A percentile compares a stretch with the other conserved stretches of the same genome.
Evolutionary conservation across 2,797 vertebrate species (phyloP).

Genomic region (Pagetopsis macropterus): DNA sequence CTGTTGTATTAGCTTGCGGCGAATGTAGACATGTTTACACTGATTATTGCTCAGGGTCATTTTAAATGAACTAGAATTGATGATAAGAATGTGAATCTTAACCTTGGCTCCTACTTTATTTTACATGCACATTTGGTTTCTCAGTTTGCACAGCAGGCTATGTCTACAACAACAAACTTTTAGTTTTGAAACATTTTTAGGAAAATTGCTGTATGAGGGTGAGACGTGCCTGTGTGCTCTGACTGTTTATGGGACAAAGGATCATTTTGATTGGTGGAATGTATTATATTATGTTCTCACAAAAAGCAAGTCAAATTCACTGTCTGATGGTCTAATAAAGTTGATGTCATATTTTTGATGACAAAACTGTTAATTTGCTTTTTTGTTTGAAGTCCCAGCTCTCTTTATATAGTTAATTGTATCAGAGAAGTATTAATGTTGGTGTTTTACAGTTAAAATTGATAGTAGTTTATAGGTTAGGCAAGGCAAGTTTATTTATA

Average conservation of each 20-base stretch:
- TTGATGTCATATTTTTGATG: slow-evolving; percentile 52
- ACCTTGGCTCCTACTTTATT: slow-evolving; percentile 44
- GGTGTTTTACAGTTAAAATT: no score
- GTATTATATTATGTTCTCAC: slow-evolving; percentile 32
- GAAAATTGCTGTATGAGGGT: slow-evolving; percentile 22
- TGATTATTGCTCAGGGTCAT: slow-evolving; percentile 83
- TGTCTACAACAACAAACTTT: neutral
- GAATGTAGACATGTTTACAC: slow-evolving; percentile 81
- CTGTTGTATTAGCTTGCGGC: slow-evolving; percentile 53
- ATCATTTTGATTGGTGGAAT: slow-evolving; percentile 29
- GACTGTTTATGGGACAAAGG: slow-evolving; percentile 32
- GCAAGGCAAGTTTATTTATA: neutral
- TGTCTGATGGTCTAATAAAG: slow-evolving; percentile 55
- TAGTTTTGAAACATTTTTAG: slow-evolving; percentile 14
- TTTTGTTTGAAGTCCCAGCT: slow-evolving; percentile 10
- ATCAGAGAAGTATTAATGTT: no score
- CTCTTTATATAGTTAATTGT: neutral
- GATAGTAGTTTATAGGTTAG: no score
- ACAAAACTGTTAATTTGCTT: slow-evolving; percentile 17
- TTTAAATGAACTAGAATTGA: slow-evolving; percentile 74
- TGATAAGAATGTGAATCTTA: slow-evolving; percentile 71
- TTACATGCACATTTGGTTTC: neutral
- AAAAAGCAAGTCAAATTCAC: slow-evolving; percentile 18
- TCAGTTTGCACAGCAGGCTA: neutral
- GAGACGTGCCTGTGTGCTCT: slow-evolving; percentile 11